Evolutionary conservation across 2,888 invertebrate genomes (phyloP).

Genomic region (Cheilosia vulpina): DNA sequence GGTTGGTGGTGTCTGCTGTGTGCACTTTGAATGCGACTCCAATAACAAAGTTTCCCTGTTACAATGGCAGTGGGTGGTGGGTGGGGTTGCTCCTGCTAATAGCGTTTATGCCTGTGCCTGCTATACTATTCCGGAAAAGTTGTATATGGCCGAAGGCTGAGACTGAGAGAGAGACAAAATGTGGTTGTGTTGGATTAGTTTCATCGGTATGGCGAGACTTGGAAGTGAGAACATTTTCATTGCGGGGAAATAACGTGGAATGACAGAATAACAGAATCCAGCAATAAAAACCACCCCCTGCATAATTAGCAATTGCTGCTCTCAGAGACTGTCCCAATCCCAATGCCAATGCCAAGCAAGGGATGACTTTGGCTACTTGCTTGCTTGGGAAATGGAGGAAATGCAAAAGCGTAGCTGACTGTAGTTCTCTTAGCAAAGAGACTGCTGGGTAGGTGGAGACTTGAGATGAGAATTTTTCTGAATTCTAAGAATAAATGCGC

Average conservation of each 20-base stretch:
- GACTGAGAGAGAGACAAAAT: conserved; percentile 38
- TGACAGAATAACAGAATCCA: conserved; percentile 16
- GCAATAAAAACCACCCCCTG: conserved; percentile 50
- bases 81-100: not conserved
- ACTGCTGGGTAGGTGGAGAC: not conserved
- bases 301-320: not conserved
- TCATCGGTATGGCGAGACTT: not conserved
- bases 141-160: conserved; percentile 4
- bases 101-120: conserved; percentile 27
- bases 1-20: not conserved
- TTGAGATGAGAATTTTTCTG: not conserved
- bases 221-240: not conserved
- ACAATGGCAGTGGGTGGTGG: not conserved
- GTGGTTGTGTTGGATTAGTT: conserved; percentile 1
- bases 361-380: not conserved
- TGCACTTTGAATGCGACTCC: conserved; percentile 40
- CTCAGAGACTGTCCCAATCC: not conserved
- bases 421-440: conserved; percentile 15
- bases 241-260: conserved; percentile 17
- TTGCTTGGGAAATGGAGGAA: not conserved
- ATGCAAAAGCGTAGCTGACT: conserved; percentile 32
- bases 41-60: conserved; percentile 13
- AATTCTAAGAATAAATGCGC: conserved; percentile 31
- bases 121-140: conserved; percentile 56
- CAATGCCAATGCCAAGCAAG: not conserved